Evolutionary conservation across 2,113 vertebrate species (phyloP).

Genomic region (Dicaeum eximium): DNA sequence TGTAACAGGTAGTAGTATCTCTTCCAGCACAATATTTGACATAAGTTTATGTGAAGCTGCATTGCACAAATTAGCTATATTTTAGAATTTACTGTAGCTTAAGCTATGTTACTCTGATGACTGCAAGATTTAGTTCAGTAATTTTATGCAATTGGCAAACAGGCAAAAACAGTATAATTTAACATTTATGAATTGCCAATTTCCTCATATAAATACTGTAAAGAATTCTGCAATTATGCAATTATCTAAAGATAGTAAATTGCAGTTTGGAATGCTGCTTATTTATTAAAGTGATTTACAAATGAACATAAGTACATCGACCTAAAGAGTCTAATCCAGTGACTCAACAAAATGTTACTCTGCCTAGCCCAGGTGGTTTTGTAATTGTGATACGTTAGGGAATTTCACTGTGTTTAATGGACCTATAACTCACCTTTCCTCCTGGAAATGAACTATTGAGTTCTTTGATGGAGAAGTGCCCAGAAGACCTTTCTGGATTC

Average conservation of each 20-base stretch:
- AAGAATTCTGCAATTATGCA: slow-evolving; percentile 24
- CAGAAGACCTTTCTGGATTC: neutral
- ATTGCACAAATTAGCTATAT: neutral
- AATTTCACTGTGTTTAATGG: neutral
- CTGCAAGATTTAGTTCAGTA: slow-evolving; percentile 11
- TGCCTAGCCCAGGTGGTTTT: neutral
- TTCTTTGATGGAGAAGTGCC: neutral
- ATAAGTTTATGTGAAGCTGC: neutral
- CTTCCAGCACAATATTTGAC: neutral
- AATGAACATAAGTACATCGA: neutral
- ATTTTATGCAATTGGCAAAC: slow-evolving; percentile 22
- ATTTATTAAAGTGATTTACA: slow-evolving; percentile 27
- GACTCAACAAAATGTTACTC: slow-evolving; percentile 10
- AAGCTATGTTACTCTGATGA: neutral
- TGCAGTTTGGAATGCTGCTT: neutral
- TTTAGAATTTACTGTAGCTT: neutral
- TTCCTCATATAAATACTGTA: slow-evolving; percentile 32
- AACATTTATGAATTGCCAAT: slow-evolving; percentile 21
- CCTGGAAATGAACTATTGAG: neutral
- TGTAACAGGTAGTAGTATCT: neutral
- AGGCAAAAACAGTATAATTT: slow-evolving; percentile 24
- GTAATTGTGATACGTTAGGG: neutral
- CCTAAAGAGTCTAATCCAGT: neutral
- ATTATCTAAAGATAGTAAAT: neutral
- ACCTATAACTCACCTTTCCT: neutral